Base-by-base conservation (phyloP, 2,888 invertebrate species). In the Adineta ricciae region DNA sequence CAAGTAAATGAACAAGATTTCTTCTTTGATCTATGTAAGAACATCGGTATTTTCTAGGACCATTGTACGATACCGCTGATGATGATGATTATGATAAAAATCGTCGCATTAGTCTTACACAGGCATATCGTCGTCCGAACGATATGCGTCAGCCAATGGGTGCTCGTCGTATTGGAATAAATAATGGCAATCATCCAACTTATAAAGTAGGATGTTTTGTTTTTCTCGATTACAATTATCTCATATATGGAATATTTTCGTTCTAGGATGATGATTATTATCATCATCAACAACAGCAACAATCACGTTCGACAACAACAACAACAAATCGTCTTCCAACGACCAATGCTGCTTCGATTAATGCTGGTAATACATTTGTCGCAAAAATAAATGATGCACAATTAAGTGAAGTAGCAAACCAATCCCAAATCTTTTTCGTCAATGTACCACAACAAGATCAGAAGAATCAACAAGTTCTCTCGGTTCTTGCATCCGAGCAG, bases 301-400 rank as follows among this genome's bases (percentile, higher is more conserved):
- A 56, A 56, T n/a, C 24, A 56, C 64, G 27, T 14, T 16, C 9
- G 4, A 11, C 21, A 52, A 16, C 21, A 21, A 21, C 52, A 64
- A 64, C 64, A 64, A 64, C n/a, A n/a, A 64, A 64, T 64, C 64
- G 64, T 64, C 64, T 64, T 64, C 64, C 64, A 64, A 64, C 64
- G 32, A 64, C 64, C 3, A 27, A 32, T 32, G 8, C 64, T 27
- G 27, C 9, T 11, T 32, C 64, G 2, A 64, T 64, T 27, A 64
- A 64, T 64, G 11, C 73, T 78, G 73, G 73, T 27, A 64, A 64
- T 64, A 64, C 64, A 7, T 64, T 32, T 64, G 64, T 64, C 32
- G 64, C 64, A 32, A 64, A 64, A 64, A 64, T 64, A 11, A 64
- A 64, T 64, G 64, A 64, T 64, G 64, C 32, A 32, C 64, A 64